Evolutionary conservation across 1,140 invertebrate species (phyloP).

Genomic region (Sesamia nonagrioides): DNA sequence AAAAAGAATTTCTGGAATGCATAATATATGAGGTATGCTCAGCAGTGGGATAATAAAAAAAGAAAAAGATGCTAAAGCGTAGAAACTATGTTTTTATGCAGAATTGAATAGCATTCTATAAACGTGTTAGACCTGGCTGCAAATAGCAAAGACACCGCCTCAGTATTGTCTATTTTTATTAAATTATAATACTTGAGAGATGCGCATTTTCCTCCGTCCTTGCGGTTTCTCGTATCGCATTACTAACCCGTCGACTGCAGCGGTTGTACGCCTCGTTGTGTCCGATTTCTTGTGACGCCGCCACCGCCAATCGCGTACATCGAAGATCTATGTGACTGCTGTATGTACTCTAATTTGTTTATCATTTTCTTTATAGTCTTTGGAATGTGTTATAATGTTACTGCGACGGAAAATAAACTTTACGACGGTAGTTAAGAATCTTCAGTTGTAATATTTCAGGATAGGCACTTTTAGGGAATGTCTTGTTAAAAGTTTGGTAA

Average conservation of each 20-base stretch:
- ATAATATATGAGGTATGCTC: too few species aligned
- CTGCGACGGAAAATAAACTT: neutral
- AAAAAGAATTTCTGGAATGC: too few species aligned
- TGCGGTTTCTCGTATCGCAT: constrained; percentile 51
- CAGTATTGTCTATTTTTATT: constrained; percentile 38
- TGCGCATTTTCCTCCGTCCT: constrained; percentile 47
- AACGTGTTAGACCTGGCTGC: neutral
- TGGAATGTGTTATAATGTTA: neutral
- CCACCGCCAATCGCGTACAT: constrained; percentile 10
- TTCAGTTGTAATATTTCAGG: too few species aligned
- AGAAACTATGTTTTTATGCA: too few species aligned
- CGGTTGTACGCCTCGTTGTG: constrained; percentile 53
- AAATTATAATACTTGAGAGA: constrained; percentile 35
- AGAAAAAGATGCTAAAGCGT: too few species aligned
- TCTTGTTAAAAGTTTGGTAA: neutral
- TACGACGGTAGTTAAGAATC: too few species aligned
- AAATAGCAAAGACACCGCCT: neutral
- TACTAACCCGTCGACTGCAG: constrained; percentile 38
- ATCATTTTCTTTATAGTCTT: neutral
- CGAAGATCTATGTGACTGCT: constrained; percentile 9
- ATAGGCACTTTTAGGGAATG: neutral
- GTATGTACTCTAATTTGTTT: neutral
- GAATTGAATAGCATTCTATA: neutral
- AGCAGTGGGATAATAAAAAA: too few species aligned
- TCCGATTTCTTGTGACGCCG: constrained; percentile 43